Evolutionary conservation across 2,888 invertebrate species (phyloP), one percentile per base, ranked within the genome.

Genomic region (Silvanus unidentatus): DNA sequence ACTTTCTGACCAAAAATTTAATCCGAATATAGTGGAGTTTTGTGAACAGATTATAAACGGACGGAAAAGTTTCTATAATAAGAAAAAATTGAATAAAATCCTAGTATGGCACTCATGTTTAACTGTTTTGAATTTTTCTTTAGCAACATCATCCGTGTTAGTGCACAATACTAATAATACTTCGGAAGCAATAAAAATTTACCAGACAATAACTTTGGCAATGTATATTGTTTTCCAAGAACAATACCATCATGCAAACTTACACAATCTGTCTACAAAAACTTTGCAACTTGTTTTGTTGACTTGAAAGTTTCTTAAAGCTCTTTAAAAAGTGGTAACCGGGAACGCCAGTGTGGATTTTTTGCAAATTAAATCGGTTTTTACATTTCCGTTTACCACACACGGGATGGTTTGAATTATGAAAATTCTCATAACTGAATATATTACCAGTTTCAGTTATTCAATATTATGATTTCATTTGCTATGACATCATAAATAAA

Each of bases 181-280:
- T 45, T 53, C 50, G 44, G 46, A 45, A 53, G 59, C 52, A 60
- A 60, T 62, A 62, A 62, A 62, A 62, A 62, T 62, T 60, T 62
- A 51, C 58, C 59, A 60, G 58, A 62, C 62, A 60, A 60, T 60
- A 60, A 58, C 53, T 60, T 58, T 47, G 47, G 55, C 52, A 59
- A 60, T 59, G 62, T 62, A 60, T 60, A 62, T 60, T 60, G 60
- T 60, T 60, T 60, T 58, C 60, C 48, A 62, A 58, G 59, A 62
- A 62, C 62, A 62, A 62, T 62, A 58, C 59, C 59, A 59, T 60
- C 59, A 59, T 57, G 60, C 60, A 62, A 62, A 62, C 60, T 62
- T 59, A 52, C 58, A 59, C 60, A 60, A 62, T 62, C 62, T 60
- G 62, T 62, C 62, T 62, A 50, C 59, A 60, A 60, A 59, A 62